phyloP scores from a whole-genome alignment of 2,888 invertebrate species.

The Drosophila neotestacea region DNA sequence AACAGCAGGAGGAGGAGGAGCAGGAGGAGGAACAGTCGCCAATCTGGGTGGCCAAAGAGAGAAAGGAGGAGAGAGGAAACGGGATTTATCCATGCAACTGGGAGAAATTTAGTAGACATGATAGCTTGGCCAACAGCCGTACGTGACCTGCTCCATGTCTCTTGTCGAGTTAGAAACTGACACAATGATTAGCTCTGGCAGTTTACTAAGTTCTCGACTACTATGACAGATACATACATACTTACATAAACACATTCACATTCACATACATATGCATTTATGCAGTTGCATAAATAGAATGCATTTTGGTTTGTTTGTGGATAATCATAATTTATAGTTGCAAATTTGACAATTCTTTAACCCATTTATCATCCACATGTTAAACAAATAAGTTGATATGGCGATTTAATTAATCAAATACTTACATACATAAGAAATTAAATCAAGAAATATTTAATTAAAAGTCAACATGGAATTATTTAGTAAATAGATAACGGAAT shows the following conservation, averaged over 20 bases:
- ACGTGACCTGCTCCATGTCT: conserved; percentile 38
- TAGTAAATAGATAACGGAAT: too few species aligned
- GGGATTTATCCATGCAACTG: conserved; percentile 17
- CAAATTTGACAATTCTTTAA: background rate
- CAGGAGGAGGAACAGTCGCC: background rate
- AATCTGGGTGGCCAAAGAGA: background rate
- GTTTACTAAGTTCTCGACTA: conserved; percentile 28
- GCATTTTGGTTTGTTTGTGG: background rate
- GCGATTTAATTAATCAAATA: too few species aligned
- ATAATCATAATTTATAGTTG: background rate
- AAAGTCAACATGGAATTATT: too few species aligned
- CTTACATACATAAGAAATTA: too few species aligned
- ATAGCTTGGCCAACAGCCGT: conserved; percentile 35
- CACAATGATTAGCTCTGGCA: conserved; percentile 41
- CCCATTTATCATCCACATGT: background rate
- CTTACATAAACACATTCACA: background rate
- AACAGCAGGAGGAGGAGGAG: background rate
- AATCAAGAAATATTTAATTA: too few species aligned
- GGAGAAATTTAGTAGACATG: conserved; percentile 33
- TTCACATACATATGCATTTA: background rate
- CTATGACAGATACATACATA: conserved; percentile 4
- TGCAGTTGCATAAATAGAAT: conserved; percentile 5
- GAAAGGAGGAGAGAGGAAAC: too few species aligned
- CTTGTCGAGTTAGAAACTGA: conserved; percentile 29
- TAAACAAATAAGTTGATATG: background rate